phyloP scores from a whole-genome alignment of 2,797 vertebrate species.

The Chelon auratus region DNA sequence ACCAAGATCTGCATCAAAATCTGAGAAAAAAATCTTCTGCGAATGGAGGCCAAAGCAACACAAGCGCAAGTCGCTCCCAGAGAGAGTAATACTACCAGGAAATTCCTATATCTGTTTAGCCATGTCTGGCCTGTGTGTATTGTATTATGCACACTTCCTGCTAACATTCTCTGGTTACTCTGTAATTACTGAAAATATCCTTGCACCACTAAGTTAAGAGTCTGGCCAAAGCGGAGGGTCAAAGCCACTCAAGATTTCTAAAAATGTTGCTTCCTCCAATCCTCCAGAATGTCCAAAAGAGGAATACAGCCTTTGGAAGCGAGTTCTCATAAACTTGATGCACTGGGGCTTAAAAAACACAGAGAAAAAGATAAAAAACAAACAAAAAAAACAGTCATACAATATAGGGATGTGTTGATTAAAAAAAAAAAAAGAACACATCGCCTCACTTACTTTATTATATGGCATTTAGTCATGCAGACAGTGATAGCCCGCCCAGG shows the following conservation, averaged over 20 bases:
- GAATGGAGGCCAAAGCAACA: constrained; percentile 47
- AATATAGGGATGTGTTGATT: background rate
- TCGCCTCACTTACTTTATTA: background rate
- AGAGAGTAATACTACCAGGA: constrained; percentile 62
- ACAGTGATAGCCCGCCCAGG: background rate
- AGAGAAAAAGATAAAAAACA: background rate
- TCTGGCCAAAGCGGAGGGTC: constrained; percentile 60
- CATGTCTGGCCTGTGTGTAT: constrained; percentile 63
- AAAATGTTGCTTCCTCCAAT: constrained; percentile 70
- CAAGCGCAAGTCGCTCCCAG: constrained; percentile 47
- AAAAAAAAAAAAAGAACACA: background rate
- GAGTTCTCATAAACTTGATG: constrained; percentile 58
- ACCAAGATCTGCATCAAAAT: constrained; percentile 15
- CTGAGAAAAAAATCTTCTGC: constrained; percentile 13
- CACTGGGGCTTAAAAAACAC: constrained; percentile 8
- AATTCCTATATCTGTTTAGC: constrained; percentile 60
- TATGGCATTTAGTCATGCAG: background rate
- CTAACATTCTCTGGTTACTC: constrained; percentile 72
- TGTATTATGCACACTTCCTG: constrained; percentile 79
- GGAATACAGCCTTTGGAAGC: constrained; percentile 25
- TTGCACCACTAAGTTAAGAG: constrained; percentile 60
- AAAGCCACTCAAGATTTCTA: constrained; percentile 72
- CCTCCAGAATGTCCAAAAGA: constrained; percentile 54
- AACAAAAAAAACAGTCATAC: background rate
- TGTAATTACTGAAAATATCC: constrained; percentile 82